Base-by-base conservation (phyloP, 2,797 vertebrate species). In the Apogon hyalosoma region DNA sequence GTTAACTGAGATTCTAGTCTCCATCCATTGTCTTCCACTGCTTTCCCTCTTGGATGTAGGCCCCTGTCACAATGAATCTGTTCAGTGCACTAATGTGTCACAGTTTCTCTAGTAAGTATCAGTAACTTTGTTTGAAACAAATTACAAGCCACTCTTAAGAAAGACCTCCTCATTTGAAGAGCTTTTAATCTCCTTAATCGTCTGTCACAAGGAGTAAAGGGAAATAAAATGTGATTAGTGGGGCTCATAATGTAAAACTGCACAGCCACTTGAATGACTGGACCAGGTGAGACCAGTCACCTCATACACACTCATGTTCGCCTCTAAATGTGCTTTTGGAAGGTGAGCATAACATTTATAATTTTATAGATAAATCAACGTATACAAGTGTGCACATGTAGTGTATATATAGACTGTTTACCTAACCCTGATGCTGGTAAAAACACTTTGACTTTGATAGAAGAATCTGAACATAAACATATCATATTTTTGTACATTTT, bases 101-200 rank as follows among this genome's bases (percentile, higher is more conserved):
- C 55, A 19, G 33, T 24, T 45, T 75, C 51, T 59, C 54, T 57
- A 63, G 52, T 13, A 6, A 11, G 43, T 39, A 48, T 57, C 43
- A 57, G 3, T 12, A 54, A 68, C 36, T 49, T 18, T 13, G 1
- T 24, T 42, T 71, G 12, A 56, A 59, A 50, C 38, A 40, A 45
- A 53, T 12, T 31, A 53, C 15, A 19, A 28, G 24, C 24, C 15
- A 28, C 36, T 41, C 11, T 61, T 2, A 53, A 16, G 36, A 4
- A 28, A 28, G 4, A 15, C 42, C 10, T 43, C 13, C 47, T 60
- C 18, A 49, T 46, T 5, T 13, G 1, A 6, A 2, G 41, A 48
- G 36, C 15, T 43, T 42, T 54, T 57, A 42, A 47, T 15, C 39
- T 47, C 13, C 40, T 57, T 41, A 60, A 60, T 69, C 12, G 33